phyloP scores from a whole-genome alignment of 2,113 vertebrate genomes.

The Heterotilapia buettikoferi region DNA sequence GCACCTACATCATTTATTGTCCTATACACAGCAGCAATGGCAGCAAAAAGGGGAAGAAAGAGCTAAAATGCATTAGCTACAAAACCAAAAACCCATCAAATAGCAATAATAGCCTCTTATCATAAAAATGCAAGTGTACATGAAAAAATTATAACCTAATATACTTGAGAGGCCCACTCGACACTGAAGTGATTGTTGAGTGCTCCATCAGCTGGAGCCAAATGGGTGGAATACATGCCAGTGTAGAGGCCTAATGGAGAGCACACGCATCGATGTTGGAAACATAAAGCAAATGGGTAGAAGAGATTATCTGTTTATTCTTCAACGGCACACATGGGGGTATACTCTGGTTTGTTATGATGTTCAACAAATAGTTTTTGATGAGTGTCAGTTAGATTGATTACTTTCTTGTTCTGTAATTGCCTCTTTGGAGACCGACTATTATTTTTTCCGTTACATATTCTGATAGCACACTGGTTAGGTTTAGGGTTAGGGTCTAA shows the following conservation, averaged over 20 bases:
- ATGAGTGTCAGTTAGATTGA: background rate
- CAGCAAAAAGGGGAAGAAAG: background rate
- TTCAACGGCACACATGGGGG: background rate
- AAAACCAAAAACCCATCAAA: background rate
- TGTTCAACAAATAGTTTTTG: background rate
- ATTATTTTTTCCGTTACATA: background rate
- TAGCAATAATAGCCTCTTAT: background rate
- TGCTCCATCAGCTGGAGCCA: slow-evolving; percentile 1
- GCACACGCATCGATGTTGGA: background rate
- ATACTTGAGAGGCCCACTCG: background rate
- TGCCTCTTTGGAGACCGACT: background rate
- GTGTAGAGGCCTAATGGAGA: slow-evolving; percentile 12
- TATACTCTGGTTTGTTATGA: background rate
- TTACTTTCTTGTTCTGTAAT: background rate
- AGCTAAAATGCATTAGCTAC: background rate
- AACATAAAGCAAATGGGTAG: background rate
- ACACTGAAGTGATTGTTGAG: slow-evolving; percentile 12
- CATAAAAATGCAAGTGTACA: slow-evolving; percentile 21
- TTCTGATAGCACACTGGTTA: background rate
- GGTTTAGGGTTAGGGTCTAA: background rate
- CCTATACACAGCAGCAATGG: background rate
- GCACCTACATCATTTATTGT: background rate
- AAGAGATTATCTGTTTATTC: slow-evolving; percentile 9
- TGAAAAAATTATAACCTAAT: slow-evolving; percentile 24
- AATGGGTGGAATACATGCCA: background rate